These are phyloP conservation scores for Zele albiditarsus DNA, from an alignment of 2,888 invertebrate genomes.

Conservation along the genomic window DNA sequence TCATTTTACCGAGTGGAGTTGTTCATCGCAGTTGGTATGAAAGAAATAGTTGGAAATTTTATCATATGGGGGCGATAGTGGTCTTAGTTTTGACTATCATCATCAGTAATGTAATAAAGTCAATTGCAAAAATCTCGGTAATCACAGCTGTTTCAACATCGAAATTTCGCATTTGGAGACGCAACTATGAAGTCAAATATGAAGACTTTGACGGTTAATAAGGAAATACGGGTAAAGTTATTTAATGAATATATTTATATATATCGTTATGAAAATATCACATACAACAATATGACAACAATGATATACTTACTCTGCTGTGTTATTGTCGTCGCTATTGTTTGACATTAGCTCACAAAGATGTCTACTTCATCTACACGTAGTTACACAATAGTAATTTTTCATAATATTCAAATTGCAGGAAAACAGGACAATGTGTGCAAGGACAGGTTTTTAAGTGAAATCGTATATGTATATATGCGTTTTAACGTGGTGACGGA, in stretches of 20 bases:
- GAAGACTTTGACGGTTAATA: slow-evolving; percentile 48
- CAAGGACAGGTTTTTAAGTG: slow-evolving; percentile 51
- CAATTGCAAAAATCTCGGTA: neutral
- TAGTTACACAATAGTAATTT: neutral
- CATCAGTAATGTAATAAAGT: neutral
- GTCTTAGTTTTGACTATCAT: too few species aligned
- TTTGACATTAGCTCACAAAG: neutral
- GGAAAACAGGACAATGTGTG: slow-evolving; percentile 26
- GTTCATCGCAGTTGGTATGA: too few species aligned
- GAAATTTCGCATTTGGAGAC: slow-evolving; percentile 1
- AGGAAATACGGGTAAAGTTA: slow-evolving; percentile 55
- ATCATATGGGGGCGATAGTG: too few species aligned
- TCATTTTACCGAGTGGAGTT: too few species aligned
- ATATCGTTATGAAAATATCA: neutral
- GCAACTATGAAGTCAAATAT: slow-evolving; percentile 53
- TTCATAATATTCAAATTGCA: neutral
- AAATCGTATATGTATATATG: neutral
- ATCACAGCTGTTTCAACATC: slow-evolving; percentile 3
- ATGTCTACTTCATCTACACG: neutral
- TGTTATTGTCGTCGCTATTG: neutral
- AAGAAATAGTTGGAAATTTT: too few species aligned
- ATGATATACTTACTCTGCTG: neutral
- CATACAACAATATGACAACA: neutral
- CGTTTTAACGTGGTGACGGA: neutral
- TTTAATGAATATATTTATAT: neutral